These are phyloP conservation scores for Drosophila yakuba DNA, from an alignment of 1,140 invertebrate species.

Conservation along the genomic window DNA sequence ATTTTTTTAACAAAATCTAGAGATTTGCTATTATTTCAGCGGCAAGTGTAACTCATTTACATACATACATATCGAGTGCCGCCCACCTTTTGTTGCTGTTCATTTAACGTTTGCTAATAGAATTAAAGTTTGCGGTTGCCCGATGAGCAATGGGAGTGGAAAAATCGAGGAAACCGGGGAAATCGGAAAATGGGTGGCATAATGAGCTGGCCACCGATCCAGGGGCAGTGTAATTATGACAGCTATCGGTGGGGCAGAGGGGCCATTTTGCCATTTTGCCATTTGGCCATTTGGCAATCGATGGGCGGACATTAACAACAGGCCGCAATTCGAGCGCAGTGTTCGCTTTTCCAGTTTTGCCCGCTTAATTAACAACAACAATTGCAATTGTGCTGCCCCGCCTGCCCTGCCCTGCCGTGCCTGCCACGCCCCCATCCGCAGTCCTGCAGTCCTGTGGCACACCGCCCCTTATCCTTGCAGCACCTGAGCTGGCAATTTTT, in stretches of 20 bases:
- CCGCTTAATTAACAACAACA: conserved; percentile 80
- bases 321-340: conserved; percentile 38
- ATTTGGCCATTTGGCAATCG: conserved; percentile 18
- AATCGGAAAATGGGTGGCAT: conserved; percentile 45
- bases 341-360: conserved; percentile 45
- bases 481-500: conserved; percentile 75
- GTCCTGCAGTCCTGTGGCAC: background rate
- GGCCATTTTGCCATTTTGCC: conserved; percentile 14
- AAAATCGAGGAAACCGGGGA: background rate
- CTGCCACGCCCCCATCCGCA: background rate
- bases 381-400: conserved; percentile 60
- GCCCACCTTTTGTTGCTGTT: conserved; percentile 31
- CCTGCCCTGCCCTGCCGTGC: background rate
- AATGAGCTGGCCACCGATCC: conserved; percentile 59
- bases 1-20: background rate
- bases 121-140: conserved; percentile 80
- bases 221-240: conserved; percentile 70
- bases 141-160: conserved; percentile 5
- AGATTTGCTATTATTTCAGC: background rate
- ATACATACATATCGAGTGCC: background rate
- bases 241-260: conserved; percentile 28
- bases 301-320: conserved; percentile 49
- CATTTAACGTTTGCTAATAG: conserved; percentile 84
- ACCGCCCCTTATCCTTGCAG: conserved; percentile 9
- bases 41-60: conserved; percentile 1